Conservation (phyloP, 2,888 invertebrate genomes). For the Habroteleia sp. region DNA sequence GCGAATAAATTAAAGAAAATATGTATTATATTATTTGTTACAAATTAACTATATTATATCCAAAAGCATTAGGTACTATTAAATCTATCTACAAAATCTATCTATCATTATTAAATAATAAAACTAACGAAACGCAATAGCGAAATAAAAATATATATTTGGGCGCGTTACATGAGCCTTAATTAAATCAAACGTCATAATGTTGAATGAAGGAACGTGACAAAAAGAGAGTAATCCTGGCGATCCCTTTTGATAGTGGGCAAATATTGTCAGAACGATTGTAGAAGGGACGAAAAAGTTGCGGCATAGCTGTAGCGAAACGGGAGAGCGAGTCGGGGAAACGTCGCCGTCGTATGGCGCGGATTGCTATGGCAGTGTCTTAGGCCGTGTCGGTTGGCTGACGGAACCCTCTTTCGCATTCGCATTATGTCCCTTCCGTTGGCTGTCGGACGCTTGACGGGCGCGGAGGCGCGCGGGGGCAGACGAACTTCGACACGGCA, state of each 20-base stretch:
- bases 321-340: slow-evolving; percentile 45
- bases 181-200: slow-evolving; percentile 37
- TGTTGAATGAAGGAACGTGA: slow-evolving; percentile 13
- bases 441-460: slow-evolving; percentile 41
- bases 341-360: slow-evolving; percentile 29
- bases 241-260: slow-evolving; percentile 19
- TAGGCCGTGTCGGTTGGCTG: slow-evolving; percentile 73
- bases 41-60: too few relatives aligned
- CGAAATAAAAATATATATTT: too few relatives aligned
- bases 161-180: slow-evolving; percentile 5
- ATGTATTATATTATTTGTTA: too few relatives aligned
- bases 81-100: too few relatives aligned
- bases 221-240: slow-evolving; percentile 30
- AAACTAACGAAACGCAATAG: too few relatives aligned
- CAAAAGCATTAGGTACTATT: too few relatives aligned
- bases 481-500: slow-evolving; percentile 52
- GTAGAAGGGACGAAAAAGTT: slow-evolving; percentile 31
- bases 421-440: slow-evolving; percentile 66
- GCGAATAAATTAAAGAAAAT: too few relatives aligned
- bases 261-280: slow-evolving; percentile 51
- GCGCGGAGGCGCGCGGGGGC: slow-evolving; percentile 6
- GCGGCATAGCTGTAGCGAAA: slow-evolving; percentile 17
- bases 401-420: slow-evolving; percentile 71
- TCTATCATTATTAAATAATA: too few relatives aligned
- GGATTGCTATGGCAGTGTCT: slow-evolving; percentile 60